These are phyloP conservation scores for Drosophila borealis DNA, from an alignment of 2,888 invertebrate genomes.

Conservation along the genomic window DNA sequence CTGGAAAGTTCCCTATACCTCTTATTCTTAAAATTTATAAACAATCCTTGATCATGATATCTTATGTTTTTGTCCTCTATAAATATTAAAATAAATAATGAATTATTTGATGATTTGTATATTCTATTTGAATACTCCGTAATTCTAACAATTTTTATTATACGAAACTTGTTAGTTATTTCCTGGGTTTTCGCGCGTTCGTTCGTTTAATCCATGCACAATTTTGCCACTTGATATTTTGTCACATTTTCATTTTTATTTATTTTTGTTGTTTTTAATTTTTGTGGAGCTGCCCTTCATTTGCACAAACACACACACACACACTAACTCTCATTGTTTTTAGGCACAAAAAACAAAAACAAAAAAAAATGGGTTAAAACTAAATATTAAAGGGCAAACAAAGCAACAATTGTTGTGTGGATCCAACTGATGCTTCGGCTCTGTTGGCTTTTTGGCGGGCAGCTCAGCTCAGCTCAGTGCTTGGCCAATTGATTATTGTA, in stretches of 20 bases:
- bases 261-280: neutral
- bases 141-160: no score
- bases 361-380: neutral
- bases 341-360: conserved; percentile 30
- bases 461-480: conserved; percentile 42
- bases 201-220: conserved; percentile 23
- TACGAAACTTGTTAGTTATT: neutral
- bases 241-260: conserved; percentile 4
- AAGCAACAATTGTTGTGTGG: conserved; percentile 29
- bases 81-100: no score
- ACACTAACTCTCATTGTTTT: conserved; percentile 18
- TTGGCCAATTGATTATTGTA: conserved; percentile 74
- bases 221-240: conserved; percentile 18
- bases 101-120: no score
- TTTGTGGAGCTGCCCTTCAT: conserved; percentile 9
- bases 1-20: no score
- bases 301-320: conserved; percentile 21
- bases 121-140: no score
- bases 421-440: conserved; percentile 26
- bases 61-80: no score
- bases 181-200: neutral
- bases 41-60: no score
- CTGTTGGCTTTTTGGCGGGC: conserved; percentile 18
- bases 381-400: conserved; percentile 21
- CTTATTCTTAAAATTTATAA: no score